phyloP scores from a whole-genome alignment of 2,113 vertebrate genomes.

The Paralichthys olivaceus region DNA sequence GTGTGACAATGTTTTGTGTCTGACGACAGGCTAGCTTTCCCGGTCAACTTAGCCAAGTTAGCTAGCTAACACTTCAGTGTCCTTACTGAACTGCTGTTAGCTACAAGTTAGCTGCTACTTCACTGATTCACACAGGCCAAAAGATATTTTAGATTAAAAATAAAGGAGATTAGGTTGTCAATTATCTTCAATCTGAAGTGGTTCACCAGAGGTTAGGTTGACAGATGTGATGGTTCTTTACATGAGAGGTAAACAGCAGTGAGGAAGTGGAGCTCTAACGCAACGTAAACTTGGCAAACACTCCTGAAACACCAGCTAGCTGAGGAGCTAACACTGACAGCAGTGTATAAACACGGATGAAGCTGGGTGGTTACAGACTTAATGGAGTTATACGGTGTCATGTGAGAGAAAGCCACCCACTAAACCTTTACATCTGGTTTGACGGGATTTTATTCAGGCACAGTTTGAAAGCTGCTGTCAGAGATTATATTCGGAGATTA shows the following conservation, averaged over 20 bases:
- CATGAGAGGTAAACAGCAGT: neutral
- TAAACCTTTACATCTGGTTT: neutral
- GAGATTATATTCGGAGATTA: neutral
- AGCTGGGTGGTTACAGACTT: no score
- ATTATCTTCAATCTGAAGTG: neutral
- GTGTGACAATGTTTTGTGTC: neutral
- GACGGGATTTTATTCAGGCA: no score
- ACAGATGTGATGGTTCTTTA: neutral
- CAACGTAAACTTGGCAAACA: slow-evolving; percentile 1
- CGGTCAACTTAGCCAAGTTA: slow-evolving; percentile 58
- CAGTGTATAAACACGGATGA: neutral
- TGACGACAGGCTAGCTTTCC: slow-evolving; percentile 6
- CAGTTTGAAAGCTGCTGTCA: neutral
- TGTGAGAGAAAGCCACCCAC: neutral
- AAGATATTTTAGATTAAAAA: neutral
- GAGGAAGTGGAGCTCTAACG: slow-evolving; percentile 30
- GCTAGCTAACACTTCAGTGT: slow-evolving; percentile 59
- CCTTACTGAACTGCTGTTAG: slow-evolving; percentile 34
- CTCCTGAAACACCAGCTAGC: neutral
- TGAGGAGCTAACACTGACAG: no score
- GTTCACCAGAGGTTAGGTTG: neutral
- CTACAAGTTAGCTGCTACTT: slow-evolving; percentile 31
- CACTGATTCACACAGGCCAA: neutral
- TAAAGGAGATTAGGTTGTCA: neutral
- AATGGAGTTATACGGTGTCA: neutral